Conservation (phyloP, 2,797 vertebrate genomes). For the Molothrus aeneus region DNA sequence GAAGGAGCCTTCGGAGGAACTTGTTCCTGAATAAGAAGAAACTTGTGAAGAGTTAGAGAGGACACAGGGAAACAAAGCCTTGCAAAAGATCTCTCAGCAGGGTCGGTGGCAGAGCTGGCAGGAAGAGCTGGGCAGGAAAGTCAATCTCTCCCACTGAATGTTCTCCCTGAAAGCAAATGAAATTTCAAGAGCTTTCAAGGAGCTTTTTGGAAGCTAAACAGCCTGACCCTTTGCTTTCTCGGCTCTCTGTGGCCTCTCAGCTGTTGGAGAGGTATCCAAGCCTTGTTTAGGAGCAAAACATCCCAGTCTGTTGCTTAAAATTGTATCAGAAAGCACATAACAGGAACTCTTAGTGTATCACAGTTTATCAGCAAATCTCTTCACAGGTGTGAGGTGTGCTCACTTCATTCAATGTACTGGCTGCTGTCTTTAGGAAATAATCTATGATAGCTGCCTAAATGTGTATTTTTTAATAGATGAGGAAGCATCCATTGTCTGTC, state of each 20-base stretch:
- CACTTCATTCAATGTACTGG: not conserved
- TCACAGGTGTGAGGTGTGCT: not conserved
- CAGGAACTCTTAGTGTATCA: fast-evolving
- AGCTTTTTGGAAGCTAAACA: not conserved
- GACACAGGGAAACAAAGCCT: not conserved
- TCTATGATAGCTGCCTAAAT: not conserved
- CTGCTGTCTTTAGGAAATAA: not conserved
- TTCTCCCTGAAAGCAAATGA: conserved; percentile 9
- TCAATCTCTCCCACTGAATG: not conserved
- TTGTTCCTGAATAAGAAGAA: not conserved
- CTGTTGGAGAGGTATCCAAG: not conserved
- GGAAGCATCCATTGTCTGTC: not conserved
- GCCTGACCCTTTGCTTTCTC: not conserved
- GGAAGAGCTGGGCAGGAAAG: not conserved
- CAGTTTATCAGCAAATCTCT: not conserved
- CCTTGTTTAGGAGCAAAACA: not conserved
- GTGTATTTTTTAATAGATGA: not conserved
- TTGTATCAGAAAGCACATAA: not conserved
- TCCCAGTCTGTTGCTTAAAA: not conserved
- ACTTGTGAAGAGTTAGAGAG: not conserved
- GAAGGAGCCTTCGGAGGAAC: not conserved
- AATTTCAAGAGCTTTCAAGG: not conserved
- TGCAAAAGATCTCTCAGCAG: not conserved
- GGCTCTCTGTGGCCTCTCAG: not conserved
- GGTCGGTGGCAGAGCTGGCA: not conserved